These are phyloP conservation scores for Thymelicus acteon DNA, from an alignment of 2,888 invertebrate species.

Conservation along the genomic window DNA sequence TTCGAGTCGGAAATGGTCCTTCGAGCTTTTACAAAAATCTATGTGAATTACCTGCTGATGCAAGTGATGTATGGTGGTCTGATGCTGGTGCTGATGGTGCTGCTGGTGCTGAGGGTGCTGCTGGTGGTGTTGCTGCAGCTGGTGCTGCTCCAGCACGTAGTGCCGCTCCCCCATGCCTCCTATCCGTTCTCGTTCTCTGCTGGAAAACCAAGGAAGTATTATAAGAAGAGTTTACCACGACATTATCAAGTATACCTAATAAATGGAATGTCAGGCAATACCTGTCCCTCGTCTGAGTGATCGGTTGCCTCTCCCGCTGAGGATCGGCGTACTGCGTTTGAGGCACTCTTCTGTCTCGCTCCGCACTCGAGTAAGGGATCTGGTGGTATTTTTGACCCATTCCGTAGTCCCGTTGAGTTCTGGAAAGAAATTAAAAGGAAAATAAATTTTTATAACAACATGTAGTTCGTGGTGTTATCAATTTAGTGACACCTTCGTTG, in stretches of 20 bases:
- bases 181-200: slow-evolving; percentile 62
- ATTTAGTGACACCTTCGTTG: no score
- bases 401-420: slow-evolving; percentile 49
- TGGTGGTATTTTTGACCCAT: slow-evolving; percentile 66
- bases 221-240: no score
- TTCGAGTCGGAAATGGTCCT: slow-evolving; percentile 10
- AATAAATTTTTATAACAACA: no score
- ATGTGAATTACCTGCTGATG: slow-evolving; percentile 50
- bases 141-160: slow-evolving; percentile 65
- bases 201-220: slow-evolving; percentile 43
- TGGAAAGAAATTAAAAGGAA: slow-evolving; percentile 42
- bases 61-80: slow-evolving; percentile 59
- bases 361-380: slow-evolving; percentile 45
- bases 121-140: slow-evolving; percentile 53
- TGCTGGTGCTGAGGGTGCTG: slow-evolving; percentile 57
- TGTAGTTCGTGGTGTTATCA: no score
- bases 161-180: slow-evolving; percentile 69
- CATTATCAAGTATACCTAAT: no score
- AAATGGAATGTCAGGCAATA: slow-evolving; percentile 19
- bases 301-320: slow-evolving; percentile 44
- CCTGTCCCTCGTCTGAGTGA: slow-evolving; percentile 47
- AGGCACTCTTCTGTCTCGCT: slow-evolving; percentile 69
- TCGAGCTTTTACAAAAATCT: not conserved
- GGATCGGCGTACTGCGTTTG: slow-evolving; percentile 65
- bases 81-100: slow-evolving; percentile 52